Conservation (phyloP, 2,113 vertebrate genomes). For the Xyrauchen texanus region DNA sequence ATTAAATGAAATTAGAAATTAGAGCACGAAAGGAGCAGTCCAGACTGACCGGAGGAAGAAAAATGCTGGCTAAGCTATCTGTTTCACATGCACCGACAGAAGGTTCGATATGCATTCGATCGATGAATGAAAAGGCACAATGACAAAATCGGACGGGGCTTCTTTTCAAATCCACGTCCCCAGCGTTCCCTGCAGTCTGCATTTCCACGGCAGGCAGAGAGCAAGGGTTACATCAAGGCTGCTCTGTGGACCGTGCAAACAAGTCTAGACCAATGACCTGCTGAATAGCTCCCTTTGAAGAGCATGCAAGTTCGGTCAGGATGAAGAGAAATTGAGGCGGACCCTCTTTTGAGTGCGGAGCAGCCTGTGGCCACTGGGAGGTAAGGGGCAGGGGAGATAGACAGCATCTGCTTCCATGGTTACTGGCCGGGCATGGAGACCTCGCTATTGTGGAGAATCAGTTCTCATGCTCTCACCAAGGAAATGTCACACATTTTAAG, state of each 20-base stretch:
- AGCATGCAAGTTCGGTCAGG: slow-evolving; percentile 91
- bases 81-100: slow-evolving; percentile 96
- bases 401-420: slow-evolving; percentile 99
- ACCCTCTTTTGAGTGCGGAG: slow-evolving; percentile 90
- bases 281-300: slow-evolving; percentile 93
- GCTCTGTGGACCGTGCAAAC: slow-evolving; percentile 92
- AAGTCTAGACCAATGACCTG: slow-evolving; percentile 98
- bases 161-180: slow-evolving; percentile 97
- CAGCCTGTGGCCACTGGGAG: slow-evolving; percentile 95
- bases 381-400: slow-evolving; percentile 92
- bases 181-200: slow-evolving; percentile 87
- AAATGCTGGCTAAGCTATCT: slow-evolving; percentile 97
- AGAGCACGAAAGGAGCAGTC: slow-evolving; percentile 58
- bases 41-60: slow-evolving; percentile 64
- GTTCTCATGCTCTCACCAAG: slow-evolving; percentile 95
- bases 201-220: slow-evolving; percentile 88
- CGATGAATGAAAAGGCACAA: slow-evolving; percentile 99
- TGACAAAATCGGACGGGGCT: slow-evolving; percentile 94
- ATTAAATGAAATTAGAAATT: slow-evolving; percentile 76
- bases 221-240: slow-evolving; percentile 98
- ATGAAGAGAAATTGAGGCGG: slow-evolving; percentile 90
- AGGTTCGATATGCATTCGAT: slow-evolving; percentile 99
- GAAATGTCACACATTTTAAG: slow-evolving; percentile 92
- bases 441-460: slow-evolving; percentile 88
- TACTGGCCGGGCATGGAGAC: slow-evolving; percentile 94